Evolutionary conservation across 2,888 invertebrate species (phyloP), one percentile per base, ranked within the genome.

Genomic region (Petrophora chlorosata): DNA sequence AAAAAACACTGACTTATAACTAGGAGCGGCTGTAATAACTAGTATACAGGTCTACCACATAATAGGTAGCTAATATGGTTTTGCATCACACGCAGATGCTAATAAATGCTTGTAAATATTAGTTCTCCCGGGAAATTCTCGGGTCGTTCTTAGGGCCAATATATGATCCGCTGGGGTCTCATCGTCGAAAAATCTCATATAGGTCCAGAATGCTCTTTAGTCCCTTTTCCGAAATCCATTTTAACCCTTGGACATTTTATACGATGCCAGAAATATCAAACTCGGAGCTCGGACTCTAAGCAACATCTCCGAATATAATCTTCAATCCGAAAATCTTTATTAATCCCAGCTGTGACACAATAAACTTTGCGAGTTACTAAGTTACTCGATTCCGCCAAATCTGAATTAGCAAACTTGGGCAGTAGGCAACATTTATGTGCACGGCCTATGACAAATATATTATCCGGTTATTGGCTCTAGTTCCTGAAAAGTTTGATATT

Each of bases 291-390:
- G 10, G 22, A 16, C 5, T 2, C 30, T 10, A 48, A 63, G 40
- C 30, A 41, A 42, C 38, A 45, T 48, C 56, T 54, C 52, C 38
- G 36, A 50, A 55, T 53, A 47, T 46, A 57, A 53, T 49, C 28
- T 46, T 41, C 43, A 45, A 55, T 47, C 43, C 34, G 25, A 55
- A 58, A 53, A 59, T 58, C 54, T 58, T 43, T 50, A 50, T 44
- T 57, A 58, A 56, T 53, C 33, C 46, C 70, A 67, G 65, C 64
- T 67, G 70, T 35, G 62, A 59, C 58, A 38, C 56, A 50, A 52
- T 63, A 39, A 50, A 63, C 44, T 60, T 59, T 3, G 7, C 42
- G 65, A 68, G 59, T 69, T 65, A 67, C 58, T 60, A 66, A 68
- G 59, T 69, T 65, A 67, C 57, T 61, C 54, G 55, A 64, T 71